Percentiles rank a stretch among this genome's conserved stretches.
Evolutionary conservation across 2,797 vertebrate genomes (phyloP).

Genomic region (Cercopithecus diana): DNA sequence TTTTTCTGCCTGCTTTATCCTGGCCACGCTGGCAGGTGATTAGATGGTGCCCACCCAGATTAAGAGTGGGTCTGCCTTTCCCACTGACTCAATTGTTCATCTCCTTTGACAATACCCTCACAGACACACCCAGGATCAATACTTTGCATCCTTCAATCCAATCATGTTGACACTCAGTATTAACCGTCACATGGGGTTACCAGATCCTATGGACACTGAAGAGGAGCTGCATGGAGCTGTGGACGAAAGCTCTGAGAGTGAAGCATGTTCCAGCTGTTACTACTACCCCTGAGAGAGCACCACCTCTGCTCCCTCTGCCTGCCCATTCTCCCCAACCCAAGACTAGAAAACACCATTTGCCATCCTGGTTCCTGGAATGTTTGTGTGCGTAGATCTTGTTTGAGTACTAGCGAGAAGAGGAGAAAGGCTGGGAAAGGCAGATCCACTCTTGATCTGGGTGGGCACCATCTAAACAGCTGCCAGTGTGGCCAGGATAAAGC

Average conservation of each 20-base stretch:
- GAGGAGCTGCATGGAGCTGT: not conserved
- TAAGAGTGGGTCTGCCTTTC: not conserved
- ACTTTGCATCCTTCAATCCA: not conserved
- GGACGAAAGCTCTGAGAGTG: accelerated
- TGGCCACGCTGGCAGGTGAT: accelerated
- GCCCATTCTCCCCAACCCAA: accelerated
- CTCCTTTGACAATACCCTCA: not conserved
- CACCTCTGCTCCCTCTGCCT: accelerated
- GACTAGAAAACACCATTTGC: accelerated
- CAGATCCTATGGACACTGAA: not conserved
- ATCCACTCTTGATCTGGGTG: too few relatives aligned
- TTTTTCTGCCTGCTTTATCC: not conserved
- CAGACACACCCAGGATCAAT: not conserved
- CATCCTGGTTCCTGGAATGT: not conserved
- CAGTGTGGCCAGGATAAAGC: too few relatives aligned
- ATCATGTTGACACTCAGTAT: not conserved
- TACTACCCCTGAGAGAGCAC: too few relatives aligned
- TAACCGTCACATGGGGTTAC: accelerated
- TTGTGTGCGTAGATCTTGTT: accelerated
- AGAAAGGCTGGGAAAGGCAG: too few relatives aligned
- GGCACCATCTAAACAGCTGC: too few relatives aligned
- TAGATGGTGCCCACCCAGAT: not conserved
- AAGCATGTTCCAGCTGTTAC: accelerated
- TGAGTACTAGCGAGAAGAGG: not conserved
- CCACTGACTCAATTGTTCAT: not conserved